These are phyloP conservation scores for Fragum whitleyi DNA, from an alignment of 2,888 invertebrate genomes.

Conservation along the genomic window DNA sequence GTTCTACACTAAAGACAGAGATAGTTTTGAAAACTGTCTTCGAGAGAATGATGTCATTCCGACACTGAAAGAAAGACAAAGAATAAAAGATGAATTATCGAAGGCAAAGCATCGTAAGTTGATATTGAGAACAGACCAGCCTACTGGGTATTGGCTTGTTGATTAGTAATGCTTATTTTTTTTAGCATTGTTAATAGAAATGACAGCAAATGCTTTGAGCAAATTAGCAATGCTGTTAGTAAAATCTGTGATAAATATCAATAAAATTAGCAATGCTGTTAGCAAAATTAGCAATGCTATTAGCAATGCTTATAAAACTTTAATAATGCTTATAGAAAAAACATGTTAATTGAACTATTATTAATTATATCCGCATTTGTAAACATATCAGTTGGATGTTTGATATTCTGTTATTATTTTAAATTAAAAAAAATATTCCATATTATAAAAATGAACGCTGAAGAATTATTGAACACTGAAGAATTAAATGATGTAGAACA, in stretches of 20 bases:
- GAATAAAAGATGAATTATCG: conserved; percentile 44
- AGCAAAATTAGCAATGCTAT: conserved; percentile 25
- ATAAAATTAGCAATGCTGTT: conserved; percentile 8
- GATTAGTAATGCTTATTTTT: conserved; percentile 49
- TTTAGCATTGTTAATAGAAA: conserved; percentile 15
- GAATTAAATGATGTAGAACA: conserved; percentile 27
- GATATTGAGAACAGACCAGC: conserved; percentile 46
- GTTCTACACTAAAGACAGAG: conserved; percentile 52
- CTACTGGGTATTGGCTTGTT: conserved; percentile 46
- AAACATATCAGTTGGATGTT: conserved; percentile 40
- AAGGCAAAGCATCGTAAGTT: conserved; percentile 51
- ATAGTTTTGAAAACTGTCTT: conserved; percentile 60
- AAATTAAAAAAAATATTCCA: conserved; percentile 44
- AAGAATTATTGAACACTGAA: conserved; percentile 39
- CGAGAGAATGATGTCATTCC: conserved; percentile 64
- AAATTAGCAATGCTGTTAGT: neutral
- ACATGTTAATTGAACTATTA: conserved; percentile 44
- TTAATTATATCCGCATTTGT: conserved; percentile 35
- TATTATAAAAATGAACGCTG: conserved; percentile 46
- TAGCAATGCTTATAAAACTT: conserved; percentile 26
- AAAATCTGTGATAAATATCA: conserved; percentile 1
- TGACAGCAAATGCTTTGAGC: neutral
- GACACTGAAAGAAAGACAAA: conserved; percentile 41
- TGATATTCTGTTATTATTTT: conserved; percentile 47
- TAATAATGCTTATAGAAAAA: conserved; percentile 38